Evolutionary conservation across 1,140 invertebrate genomes (phyloP), one percentile per base, ranked within the genome.

Genomic region (Eciton burchellii): DNA sequence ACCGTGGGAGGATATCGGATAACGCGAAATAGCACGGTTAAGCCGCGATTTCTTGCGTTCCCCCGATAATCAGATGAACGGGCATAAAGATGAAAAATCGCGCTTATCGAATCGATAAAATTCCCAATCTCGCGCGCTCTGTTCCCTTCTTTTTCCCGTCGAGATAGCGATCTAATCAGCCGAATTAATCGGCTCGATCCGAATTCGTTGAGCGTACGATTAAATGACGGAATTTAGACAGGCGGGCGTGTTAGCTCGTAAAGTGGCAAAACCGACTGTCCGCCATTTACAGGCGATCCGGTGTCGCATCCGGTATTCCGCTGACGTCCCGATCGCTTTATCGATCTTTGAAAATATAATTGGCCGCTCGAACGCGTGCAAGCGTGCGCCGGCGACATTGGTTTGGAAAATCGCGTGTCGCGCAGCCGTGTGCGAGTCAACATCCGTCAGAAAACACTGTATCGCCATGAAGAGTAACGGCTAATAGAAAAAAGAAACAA

Each of bases 311-410:
- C 63, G 76, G 16, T 29, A 41, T 76, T 14, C 35, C 19, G 76
- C 65, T 87, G 81, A 86, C 86, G 84, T 41, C 72, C n/a, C n/a
- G n/a, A 57, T 71, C 86, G 71, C 83, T 87, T 77, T 82, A 68
- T 79, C 84, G 79, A 82, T 49, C 19, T 59, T 56, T 70, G 49
- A 87, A 81, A 87, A 86, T 86, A 79, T 87, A 87, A 87, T 87
- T 86, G 86, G 41, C n/a, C 24, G 43, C 56, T 84, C 70, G 60
- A 60, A 56, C 26, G 81, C 54, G 73, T 62, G 52, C 45, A 73
- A 65, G 68, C 83, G 72, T 82, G 76, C 29, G 19, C 56, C 45
- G 11, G 21, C 54, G 45, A 73, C 29, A 35, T 26, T 21, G 21
- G 72, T 65, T 72, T 59, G 63, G 19, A 47, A 68, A 86, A 83